Conservation (phyloP, 2,888 invertebrate species). For the Campoplex nolae region DNA sequence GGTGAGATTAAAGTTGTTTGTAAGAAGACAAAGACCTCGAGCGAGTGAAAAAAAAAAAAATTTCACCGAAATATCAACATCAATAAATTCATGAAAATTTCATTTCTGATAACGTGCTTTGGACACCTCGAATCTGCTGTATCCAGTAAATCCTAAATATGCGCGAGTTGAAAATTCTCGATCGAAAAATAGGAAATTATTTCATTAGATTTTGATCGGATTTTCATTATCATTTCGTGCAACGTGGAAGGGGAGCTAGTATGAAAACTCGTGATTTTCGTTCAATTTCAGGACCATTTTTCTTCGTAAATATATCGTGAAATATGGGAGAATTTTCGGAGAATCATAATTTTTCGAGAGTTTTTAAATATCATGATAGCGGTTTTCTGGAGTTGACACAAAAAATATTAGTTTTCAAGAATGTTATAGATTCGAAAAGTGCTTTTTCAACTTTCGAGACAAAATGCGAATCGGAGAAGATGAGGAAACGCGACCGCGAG, state of each 20-base stretch:
- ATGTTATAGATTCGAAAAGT: background rate
- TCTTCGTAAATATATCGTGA: background rate
- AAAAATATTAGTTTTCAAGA: background rate
- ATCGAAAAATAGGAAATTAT: background rate
- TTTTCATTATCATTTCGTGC: background rate
- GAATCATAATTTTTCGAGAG: background rate
- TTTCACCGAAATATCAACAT: background rate
- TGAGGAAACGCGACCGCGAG: background rate
- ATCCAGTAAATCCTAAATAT: background rate
- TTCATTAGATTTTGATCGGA: background rate
- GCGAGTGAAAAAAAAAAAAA: background rate
- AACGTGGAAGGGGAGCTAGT: background rate
- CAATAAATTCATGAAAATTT: background rate
- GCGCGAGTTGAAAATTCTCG: background rate
- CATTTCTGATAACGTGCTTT: background rate
- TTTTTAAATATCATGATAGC: background rate
- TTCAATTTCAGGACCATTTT: background rate
- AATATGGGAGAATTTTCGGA: background rate
- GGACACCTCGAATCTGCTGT: background rate
- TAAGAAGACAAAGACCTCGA: slow-evolving; percentile 1
- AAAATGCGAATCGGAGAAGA: slow-evolving; percentile 1
- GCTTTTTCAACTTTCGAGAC: background rate
- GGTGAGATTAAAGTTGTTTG: slow-evolving; percentile 15
- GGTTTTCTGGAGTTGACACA: background rate
- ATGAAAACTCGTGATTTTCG: background rate